phyloP scores from a whole-genome alignment of 2,113 vertebrate species.

The Paramormyrops kingsleyae region DNA sequence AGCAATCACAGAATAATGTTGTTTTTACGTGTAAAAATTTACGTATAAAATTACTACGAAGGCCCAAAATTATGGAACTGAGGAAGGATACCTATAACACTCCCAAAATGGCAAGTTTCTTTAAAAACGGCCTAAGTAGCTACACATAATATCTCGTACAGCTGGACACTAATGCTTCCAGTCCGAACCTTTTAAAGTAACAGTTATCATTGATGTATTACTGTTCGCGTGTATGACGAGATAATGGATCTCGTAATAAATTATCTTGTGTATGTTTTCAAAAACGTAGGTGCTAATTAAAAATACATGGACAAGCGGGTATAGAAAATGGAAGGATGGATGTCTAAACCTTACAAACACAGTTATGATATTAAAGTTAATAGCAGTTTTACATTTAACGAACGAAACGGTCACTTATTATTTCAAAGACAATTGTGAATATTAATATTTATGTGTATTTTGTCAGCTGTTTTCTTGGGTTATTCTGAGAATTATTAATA shows the following conservation, averaged over 20 bases:
- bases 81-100: neutral
- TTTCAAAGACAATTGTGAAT: neutral
- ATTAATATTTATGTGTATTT: neutral
- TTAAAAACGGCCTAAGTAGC: neutral
- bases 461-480: neutral
- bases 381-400: neutral
- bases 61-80: neutral
- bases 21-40: neutral
- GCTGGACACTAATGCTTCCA: neutral
- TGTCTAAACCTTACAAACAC: neutral
- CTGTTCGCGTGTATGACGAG: neutral
- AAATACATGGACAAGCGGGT: neutral
- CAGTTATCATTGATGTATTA: constrained; percentile 3
- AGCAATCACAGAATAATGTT: neutral
- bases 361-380: neutral
- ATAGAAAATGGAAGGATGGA: neutral
- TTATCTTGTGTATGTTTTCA: neutral
- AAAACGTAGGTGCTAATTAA: neutral
- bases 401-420: neutral
- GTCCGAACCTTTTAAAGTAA: neutral
- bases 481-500: neutral
- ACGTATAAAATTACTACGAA: neutral
- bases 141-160: neutral
- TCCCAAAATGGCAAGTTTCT: constrained; percentile 11
- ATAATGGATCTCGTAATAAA: neutral